Percentiles rank a stretch among this genome's conserved stretches.
phyloP scores from a whole-genome alignment of 2,113 vertebrate genomes.

The Empidonax traillii region DNA sequence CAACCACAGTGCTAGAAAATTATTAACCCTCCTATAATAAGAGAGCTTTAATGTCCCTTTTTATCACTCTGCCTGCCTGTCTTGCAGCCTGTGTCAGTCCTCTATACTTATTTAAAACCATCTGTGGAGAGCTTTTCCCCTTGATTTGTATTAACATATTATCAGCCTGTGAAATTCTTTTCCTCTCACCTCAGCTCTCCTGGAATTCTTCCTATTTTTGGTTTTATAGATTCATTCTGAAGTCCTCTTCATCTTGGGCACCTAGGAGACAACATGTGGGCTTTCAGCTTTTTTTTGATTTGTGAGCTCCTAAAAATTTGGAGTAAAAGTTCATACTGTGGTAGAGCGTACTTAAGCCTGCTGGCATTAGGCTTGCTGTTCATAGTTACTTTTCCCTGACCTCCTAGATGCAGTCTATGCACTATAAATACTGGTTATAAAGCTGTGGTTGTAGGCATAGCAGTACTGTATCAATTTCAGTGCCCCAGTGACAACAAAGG shows the following conservation, averaged over 20 bases:
- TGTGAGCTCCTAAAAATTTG: background rate
- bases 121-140: background rate
- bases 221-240: background rate
- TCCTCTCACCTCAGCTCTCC: background rate
- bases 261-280: background rate
- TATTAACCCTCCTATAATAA: background rate
- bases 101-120: background rate
- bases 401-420: background rate
- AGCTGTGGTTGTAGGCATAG: background rate
- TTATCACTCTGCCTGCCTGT: background rate
- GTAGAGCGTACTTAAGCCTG: background rate
- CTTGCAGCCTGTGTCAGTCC: background rate
- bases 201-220: background rate
- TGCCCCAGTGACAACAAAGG: background rate
- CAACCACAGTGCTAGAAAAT: background rate
- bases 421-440: conserved; percentile 35
- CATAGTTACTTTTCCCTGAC: conserved; percentile 38
- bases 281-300: conserved; percentile 21
- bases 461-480: conserved; percentile 4
- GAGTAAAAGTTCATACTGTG: background rate
- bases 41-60: background rate
- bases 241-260: background rate
- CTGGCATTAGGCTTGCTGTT: background rate
- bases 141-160: background rate
- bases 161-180: background rate